Evolutionary conservation across 1,140 invertebrate species (phyloP), one percentile per base, ranked within the genome.

Genomic region (Rhopalosiphum maidis): DNA sequence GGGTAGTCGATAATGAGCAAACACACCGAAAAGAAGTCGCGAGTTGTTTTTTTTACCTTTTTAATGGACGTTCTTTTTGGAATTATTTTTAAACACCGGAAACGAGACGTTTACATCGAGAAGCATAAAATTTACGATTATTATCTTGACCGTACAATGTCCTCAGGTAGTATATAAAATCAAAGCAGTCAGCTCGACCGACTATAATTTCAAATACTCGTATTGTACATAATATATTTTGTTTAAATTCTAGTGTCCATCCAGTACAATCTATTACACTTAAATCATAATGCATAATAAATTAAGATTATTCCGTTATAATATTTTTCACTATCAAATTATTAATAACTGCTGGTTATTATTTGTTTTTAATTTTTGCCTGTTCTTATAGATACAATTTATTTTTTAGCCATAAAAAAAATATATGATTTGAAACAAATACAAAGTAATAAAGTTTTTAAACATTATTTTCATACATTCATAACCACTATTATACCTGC

Each of bases 1-100:
- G n/a, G 91, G 48, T 25, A 51, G 91, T 93, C 91, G 91, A 86
- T 93, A 93, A 93, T 93, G 91, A 93, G 91, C 91, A 93, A 93
- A 93, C 82, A 93, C 82, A 86, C 91, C 77, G 82, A 93, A 93
- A 93, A 93, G 77, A 93, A 93, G 91, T 93, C 82, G 91, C 91
- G 37, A 83, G 91, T 92, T 92, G 77, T 82, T 92, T 82, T 92
- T 85, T 83, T 82, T 82, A 77, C 41, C 41, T 91, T 91, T 82
- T 77, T 91, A 91, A 91, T 91, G 90, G 90, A 91, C 91, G 91
- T 83, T 85, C 30, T 55, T 83, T 92, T 92, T 77, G 68, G 68
- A 92, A 82, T 82, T 48, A 83, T 92, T 85, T 48, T 85, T 85
- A 54, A 92, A 92, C 91, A 92, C 91, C 91, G 91, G 91, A 92